Evolutionary conservation across 2,797 vertebrate species (phyloP), one percentile per base, ranked within the genome.

Genomic region (Echeneis naucrates): DNA sequence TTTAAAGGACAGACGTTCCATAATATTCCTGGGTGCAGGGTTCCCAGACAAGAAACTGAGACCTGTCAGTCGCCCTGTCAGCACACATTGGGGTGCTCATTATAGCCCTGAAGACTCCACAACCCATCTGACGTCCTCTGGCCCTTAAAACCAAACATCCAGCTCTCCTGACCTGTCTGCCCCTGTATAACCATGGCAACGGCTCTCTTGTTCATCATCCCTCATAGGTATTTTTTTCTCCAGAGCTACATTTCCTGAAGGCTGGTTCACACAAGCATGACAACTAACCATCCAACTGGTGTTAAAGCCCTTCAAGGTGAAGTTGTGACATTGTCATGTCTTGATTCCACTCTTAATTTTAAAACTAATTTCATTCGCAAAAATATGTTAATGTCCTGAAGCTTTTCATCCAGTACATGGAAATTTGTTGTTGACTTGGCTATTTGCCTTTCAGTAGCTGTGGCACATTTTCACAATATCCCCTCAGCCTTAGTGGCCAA

Each of bases 151-250:
- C 89, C 83, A 70, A 72, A 72, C 75, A 81, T 65, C 27, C 77
- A 75, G 60, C 75, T 87, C 84, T 75, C 69, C 77, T 35, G 71
- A 83, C 86, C 79, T 44, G 69, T 77, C 85, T 82, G 75, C 78
- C 68, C 50, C 81, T 56, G 45, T 63, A 65, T 93, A 83, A 54
- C 92, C 88, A 94, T 94, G 86, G 92, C 80, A 94, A 94, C 88
- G 35, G 8, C 38, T 81, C 75, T 75, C 78, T 70, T 77, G 59
- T 75, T 86, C 83, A 76, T 76, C 78, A 78, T n/a, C 78, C 59
- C 61, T 73, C 66, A 66, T 47, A 75, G 55, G 75, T 76, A 27
- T 67, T 58, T 58, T 45, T 55, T 13, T 6, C 50, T 38, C 62
- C 58, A 73, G 37, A 67, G 80, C 75, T 68, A 78, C 57, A 84